Evolutionary conservation across 2,888 invertebrate genomes (phyloP), one percentile per base, ranked within the genome.

Genomic region (Campoletis raptor): DNA sequence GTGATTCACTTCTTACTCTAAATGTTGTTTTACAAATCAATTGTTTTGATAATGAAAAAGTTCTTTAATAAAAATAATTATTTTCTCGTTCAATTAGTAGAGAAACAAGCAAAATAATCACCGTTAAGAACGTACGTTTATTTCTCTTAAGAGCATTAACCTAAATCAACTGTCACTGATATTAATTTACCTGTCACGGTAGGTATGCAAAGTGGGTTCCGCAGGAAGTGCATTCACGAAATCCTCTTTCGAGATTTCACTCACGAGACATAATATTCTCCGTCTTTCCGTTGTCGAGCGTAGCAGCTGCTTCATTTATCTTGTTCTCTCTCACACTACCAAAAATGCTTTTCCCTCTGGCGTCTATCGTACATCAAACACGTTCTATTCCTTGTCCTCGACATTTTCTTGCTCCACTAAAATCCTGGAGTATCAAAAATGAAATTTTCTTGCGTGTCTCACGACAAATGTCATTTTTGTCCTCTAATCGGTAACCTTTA

Each of bases 281-380:
- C 24, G 36, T 67, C 76, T 69, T 45, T 42, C 81, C 74, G 66
- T 64, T 67, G 73, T 66, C 74, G 74, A 81, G 74, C 18, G 67
- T 76, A 82, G 86, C 91, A 90, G 90, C 91, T 90, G 91, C 83
- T 91, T 88, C 90, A 89, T 90, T 90, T 89, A 90, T 90, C 90
- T 88, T 88, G 84, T 87, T 85, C 21, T 80, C 66, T 78, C 30
- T 77, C 37, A 12, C 42, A 42, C 42, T 9, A 37, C 52, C 52
- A 15, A 73, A 66, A 66, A 73, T 48, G 66, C 42, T 73, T 81
- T 36, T 45, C 57, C 45, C 57, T 54, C 74, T 15, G 69, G 21
- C 15, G 30, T 15, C 57, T 36, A 67, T 76, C 84, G 61, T 24
- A 67, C 54, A 66, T 61, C 79, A 37, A 72, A 54, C 84, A 30